A percentile compares a stretch with the other conserved stretches of the same genome.
Evolutionary conservation across 2,113 vertebrate genomes (phyloP).

Genomic region (Serinus canaria): DNA sequence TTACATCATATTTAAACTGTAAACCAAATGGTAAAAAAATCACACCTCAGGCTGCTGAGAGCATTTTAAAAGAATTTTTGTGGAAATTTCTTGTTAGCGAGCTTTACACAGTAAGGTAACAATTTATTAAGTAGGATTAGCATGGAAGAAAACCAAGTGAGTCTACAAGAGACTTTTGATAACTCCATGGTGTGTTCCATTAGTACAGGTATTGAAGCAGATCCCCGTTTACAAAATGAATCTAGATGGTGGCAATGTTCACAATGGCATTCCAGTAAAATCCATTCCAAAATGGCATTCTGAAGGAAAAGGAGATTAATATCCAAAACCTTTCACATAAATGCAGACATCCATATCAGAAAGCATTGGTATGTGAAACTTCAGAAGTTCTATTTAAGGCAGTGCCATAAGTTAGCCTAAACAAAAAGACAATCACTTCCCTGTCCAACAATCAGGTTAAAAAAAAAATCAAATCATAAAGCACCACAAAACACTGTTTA

Average conservation of each 20-base stretch:
- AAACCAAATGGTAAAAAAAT: neutral
- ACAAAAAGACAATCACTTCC: neutral
- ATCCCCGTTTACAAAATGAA: neutral
- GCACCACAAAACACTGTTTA: neutral
- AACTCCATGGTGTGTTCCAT: neutral
- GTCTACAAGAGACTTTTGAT: neutral
- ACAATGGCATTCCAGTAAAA: neutral
- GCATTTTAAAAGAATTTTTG: neutral
- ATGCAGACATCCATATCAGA: neutral
- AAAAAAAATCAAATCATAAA: neutral
- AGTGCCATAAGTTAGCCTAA: neutral
- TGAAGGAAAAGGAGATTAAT: neutral
- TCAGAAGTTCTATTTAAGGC: neutral
- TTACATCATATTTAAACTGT: neutral
- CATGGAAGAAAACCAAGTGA: neutral
- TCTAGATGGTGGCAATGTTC: neutral
- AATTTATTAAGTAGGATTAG: neutral
- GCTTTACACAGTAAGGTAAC: neutral
- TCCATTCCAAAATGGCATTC: neutral
- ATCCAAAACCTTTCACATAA: neutral
- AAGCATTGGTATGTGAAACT: neutral
- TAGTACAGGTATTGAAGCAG: neutral
- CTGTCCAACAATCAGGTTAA: neutral
- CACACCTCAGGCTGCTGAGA: neutral
- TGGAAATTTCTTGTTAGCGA: neutral